These are phyloP conservation scores for Poecilia latipinna DNA, from an alignment of 2,113 vertebrate species.

Conservation along the genomic window DNA sequence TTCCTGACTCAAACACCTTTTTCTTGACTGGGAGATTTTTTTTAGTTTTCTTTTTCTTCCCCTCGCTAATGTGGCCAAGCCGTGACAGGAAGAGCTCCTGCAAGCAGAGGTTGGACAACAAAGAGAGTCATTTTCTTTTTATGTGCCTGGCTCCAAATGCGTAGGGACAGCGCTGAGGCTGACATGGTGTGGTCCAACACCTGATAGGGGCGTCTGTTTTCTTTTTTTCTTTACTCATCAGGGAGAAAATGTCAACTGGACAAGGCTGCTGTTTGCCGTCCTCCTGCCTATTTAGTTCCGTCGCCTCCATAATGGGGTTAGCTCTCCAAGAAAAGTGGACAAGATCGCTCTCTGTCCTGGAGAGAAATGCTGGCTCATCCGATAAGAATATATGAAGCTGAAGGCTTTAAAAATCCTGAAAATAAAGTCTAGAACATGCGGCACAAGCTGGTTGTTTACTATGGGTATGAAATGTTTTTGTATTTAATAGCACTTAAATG, in stretches of 20 bases:
- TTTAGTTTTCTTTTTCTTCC: too few relatives aligned
- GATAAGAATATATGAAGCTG: neutral
- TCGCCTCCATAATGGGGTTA: constrained; percentile 59
- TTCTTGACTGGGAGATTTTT: constrained; percentile 30
- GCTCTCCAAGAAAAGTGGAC: constrained; percentile 38
- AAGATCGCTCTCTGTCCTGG: constrained; percentile 1
- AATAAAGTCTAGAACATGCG: neutral
- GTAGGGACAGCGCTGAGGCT: constrained; percentile 24
- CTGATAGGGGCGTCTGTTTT: constrained; percentile 53
- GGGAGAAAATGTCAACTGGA: constrained; percentile 71
- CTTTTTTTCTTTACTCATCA: constrained; percentile 15
- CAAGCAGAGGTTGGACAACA: constrained; percentile 48
- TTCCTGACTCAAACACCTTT: constrained; percentile 64
- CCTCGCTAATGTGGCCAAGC: constrained; percentile 35
- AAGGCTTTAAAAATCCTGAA: neutral
- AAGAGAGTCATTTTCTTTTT: constrained; percentile 34
- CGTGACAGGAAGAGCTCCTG: constrained; percentile 47
- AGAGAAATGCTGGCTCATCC: neutral
- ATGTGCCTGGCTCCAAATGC: constrained; percentile 34
- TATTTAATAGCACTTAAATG: neutral
- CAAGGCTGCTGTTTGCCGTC: constrained; percentile 65
- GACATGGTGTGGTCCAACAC: constrained; percentile 54
- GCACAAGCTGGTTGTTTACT: neutral
- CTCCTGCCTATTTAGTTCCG: constrained; percentile 49
- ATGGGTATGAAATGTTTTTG: neutral